phyloP scores from a whole-genome alignment of 2,888 invertebrate species.

The Villa cingulata region DNA sequence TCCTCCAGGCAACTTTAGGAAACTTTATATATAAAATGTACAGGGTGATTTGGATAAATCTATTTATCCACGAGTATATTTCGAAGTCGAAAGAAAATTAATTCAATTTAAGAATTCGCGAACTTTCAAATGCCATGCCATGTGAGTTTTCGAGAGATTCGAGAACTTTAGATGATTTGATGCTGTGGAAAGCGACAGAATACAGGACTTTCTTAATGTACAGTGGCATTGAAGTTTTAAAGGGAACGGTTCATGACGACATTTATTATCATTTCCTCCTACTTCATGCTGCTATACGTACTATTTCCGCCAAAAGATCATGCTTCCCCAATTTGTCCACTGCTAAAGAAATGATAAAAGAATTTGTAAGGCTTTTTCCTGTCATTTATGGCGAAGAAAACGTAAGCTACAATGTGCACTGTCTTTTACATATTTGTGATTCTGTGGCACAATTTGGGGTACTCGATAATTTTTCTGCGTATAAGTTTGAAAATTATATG shows the following conservation, averaged over 20 bases:
- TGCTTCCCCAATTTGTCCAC: constrained; percentile 8
- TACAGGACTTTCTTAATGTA: constrained; percentile 8
- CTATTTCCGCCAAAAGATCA: background rate
- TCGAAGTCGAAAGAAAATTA: too few species aligned
- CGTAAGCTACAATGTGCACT: too few species aligned
- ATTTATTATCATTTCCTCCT: constrained; percentile 9
- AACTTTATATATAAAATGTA: too few species aligned
- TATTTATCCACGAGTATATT: too few species aligned
- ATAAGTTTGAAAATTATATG: too few species aligned
- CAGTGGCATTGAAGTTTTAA: constrained; percentile 6
- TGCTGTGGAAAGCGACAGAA: too few species aligned
- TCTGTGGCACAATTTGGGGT: constrained; percentile 7
- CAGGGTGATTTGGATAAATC: too few species aligned
- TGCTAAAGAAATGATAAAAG: constrained; percentile 6
- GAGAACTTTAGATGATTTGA: too few species aligned
- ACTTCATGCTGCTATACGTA: constrained; percentile 7
- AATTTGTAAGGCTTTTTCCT: constrained; percentile 9
- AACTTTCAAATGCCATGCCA: constrained; percentile 5
- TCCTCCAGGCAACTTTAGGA: too few species aligned
- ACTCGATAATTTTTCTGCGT: constrained; percentile 8
- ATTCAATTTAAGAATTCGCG: constrained; percentile 4
- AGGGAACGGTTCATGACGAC: constrained; percentile 4
- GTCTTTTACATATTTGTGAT: constrained; percentile 9
- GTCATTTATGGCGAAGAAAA: constrained; percentile 4
- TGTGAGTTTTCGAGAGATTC: constrained; percentile 1